Evolutionary conservation across 2,113 vertebrate genomes (phyloP).

Genomic region (Nasalis larvatus): DNA sequence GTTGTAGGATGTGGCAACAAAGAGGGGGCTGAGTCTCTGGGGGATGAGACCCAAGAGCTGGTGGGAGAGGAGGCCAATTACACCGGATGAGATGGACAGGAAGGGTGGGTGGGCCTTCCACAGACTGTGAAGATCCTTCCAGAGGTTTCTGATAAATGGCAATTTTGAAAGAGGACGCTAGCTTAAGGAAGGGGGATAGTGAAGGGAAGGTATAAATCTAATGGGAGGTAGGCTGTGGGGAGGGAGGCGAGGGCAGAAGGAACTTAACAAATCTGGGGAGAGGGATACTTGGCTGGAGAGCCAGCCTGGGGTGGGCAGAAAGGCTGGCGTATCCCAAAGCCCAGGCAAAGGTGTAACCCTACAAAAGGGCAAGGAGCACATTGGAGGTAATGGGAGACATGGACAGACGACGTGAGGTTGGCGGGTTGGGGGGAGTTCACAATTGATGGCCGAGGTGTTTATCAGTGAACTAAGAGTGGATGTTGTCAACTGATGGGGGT

Average conservation of each 20-base stretch:
- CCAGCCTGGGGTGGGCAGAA: background rate
- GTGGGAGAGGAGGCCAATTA: background rate
- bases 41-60: background rate
- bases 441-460: accelerated
- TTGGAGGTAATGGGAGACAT: too few relatives aligned
- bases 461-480: background rate
- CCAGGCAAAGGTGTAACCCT: background rate
- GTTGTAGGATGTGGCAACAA: background rate
- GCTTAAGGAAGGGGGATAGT: background rate
- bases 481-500: background rate
- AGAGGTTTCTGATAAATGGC: background rate
- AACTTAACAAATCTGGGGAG: background rate
- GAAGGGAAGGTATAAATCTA: background rate
- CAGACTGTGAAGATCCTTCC: background rate
- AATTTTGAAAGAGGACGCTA: background rate
- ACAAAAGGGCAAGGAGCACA: background rate
- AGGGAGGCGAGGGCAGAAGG: background rate
- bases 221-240: background rate
- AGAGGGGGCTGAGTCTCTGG: background rate
- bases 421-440: background rate
- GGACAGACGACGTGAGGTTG: accelerated
- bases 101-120: too few relatives aligned
- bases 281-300: background rate
- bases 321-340: background rate
- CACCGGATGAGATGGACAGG: accelerated